Evolutionary conservation across 2,888 invertebrate genomes (phyloP), one percentile per base, ranked within the genome.

Genomic region (Heliconius ismenius): DNA sequence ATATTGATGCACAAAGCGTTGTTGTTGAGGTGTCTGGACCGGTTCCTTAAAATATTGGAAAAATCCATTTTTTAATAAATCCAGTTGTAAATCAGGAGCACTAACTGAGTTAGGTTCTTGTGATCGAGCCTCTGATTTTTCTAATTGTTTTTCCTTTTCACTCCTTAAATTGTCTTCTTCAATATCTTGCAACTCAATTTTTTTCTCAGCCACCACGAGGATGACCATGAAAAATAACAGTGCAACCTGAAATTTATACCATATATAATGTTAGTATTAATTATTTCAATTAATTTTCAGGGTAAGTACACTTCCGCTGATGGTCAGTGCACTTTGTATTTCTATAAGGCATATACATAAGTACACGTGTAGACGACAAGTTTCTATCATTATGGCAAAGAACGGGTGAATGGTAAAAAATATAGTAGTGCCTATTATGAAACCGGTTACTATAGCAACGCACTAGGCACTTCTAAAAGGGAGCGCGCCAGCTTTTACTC

Each of bases 181-280:
- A 80, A 97, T 96, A 88, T 97, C 97, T 86, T 97, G 96, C 70
- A 97, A 90, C 81, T 96, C 95, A 77, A 96, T 95, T 88, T 96
- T 96, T 86, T 95, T 95, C 76, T 96, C 95, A 65, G 91, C 92
- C 82, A 84, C 83, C 70, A 90, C 95, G 79, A 86, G 87, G 67
- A 90, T 80, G 76, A 81, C 85, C 79, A 93, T 81, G 74, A 92
- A 84, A 75, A 91, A 87, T 83, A 90, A 84, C 76, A 88, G 85
- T 81, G 87, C 83, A 79, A 91, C 84, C 94, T 94, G 93, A 90
- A 93, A 70, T n/a, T n/a, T 54, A 54, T 49, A 70, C n/a, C 2
- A 94, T 90, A 89, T 65, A 67, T 36, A 28, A 91, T 91, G 90
- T 90, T 88, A 82, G 84, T 84, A 85, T 85, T 83, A 82, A 84